Conservation (phyloP, 2,888 invertebrate genomes). For the Gnatocerus cornutus region DNA sequence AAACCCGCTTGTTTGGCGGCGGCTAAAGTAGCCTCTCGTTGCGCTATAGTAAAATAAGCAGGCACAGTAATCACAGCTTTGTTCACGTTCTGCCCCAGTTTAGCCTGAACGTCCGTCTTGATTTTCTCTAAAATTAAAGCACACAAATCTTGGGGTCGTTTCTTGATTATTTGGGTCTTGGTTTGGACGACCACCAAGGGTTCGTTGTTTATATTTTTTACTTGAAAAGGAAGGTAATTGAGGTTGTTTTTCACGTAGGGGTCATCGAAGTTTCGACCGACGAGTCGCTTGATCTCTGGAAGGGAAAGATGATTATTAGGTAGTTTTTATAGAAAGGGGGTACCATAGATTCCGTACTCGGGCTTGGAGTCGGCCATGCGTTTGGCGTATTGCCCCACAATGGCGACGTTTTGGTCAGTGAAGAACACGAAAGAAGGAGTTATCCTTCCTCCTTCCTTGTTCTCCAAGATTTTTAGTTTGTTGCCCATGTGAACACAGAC, state of each 20-base stretch:
- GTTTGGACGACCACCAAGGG: conserved; percentile 49
- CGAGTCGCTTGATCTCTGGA: conserved; percentile 59
- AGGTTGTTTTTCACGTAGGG: conserved; percentile 54
- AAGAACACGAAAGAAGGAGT: conserved; percentile 37
- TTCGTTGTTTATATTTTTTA: conserved; percentile 51
- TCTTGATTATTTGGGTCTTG: conserved; percentile 30
- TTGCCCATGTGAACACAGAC: conserved; percentile 14
- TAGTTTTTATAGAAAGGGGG: not conserved
- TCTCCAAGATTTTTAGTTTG: conserved; percentile 29
- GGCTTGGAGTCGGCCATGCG: conserved; percentile 24
- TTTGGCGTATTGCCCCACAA: conserved; percentile 39
- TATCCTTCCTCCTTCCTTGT: conserved; percentile 38
- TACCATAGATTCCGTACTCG: conserved; percentile 38
- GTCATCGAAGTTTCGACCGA: conserved; percentile 56
- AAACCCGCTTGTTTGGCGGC: conserved; percentile 57
- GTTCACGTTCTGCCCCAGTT: conserved; percentile 47
- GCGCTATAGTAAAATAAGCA: conserved; percentile 58
- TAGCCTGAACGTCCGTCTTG: conserved; percentile 49
- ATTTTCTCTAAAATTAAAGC: conserved; percentile 52
- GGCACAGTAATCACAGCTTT: conserved; percentile 61
- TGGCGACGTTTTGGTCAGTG: not conserved
- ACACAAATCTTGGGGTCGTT: conserved; percentile 55
- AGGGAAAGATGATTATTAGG: conserved; percentile 32
- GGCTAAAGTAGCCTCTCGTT: conserved; percentile 57
- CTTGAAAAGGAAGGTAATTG: conserved; percentile 53